These are phyloP conservation scores for Steinernema carpocapsae DNA, from an alignment of 2,888 invertebrate species.

Conservation along the genomic window DNA sequence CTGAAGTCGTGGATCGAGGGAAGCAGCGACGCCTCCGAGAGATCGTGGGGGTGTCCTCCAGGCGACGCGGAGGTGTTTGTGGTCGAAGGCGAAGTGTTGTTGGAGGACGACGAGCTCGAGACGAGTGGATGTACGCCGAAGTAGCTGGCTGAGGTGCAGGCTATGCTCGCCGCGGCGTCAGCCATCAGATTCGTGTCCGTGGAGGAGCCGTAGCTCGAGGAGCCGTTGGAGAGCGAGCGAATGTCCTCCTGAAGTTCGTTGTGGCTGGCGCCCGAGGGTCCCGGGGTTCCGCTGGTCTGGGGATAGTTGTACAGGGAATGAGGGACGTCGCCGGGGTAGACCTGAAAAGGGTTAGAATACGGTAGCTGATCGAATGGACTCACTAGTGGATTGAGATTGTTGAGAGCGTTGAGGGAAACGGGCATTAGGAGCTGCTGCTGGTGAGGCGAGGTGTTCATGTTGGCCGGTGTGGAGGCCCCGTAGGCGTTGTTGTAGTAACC, in stretches of 20 bases:
- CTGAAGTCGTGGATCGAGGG: constrained; percentile 32
- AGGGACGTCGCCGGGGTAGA: constrained; percentile 10
- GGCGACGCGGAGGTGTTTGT: constrained; percentile 18
- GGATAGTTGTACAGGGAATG: constrained; percentile 26
- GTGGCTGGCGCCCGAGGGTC: constrained; percentile 12
- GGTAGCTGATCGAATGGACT: constrained; percentile 9
- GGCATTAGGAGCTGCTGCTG: constrained; percentile 1
- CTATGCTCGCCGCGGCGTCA: neutral
- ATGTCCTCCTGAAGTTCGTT: constrained; percentile 50
- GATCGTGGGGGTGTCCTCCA: constrained; percentile 24
- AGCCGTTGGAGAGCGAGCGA: constrained; percentile 55
- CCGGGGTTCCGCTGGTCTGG: constrained; percentile 22
- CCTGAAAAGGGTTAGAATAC: neutral
- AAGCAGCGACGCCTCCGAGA: constrained; percentile 19
- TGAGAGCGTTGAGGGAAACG: neutral
- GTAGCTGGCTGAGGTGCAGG: constrained; percentile 15
- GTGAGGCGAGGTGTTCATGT: constrained; percentile 36
- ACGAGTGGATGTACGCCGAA: neutral
- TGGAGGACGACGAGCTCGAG: neutral
- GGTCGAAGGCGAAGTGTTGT: constrained; percentile 23
- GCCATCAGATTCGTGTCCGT: constrained; percentile 12
- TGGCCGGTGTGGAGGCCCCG: constrained; percentile 15
- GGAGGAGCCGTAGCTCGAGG: constrained; percentile 43
- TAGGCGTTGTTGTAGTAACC: constrained; percentile 36
- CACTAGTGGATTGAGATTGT: constrained; percentile 1